Percentiles rank a stretch among this genome's conserved stretches.
phyloP scores from a whole-genome alignment of 2,113 vertebrate genomes.

The Mustelus asterias region DNA sequence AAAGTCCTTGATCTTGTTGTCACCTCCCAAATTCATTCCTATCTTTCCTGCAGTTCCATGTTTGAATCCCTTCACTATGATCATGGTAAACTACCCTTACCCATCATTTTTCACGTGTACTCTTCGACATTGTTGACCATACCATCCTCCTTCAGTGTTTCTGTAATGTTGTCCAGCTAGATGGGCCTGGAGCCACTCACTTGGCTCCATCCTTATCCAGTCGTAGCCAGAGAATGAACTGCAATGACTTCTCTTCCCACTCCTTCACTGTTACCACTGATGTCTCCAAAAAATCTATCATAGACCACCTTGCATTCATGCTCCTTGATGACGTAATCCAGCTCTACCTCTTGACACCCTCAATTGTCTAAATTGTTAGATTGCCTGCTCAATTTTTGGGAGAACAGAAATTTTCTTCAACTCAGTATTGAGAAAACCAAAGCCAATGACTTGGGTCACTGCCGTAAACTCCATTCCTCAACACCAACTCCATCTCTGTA shows the following conservation, averaged over 20 bases:
- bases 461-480: not conserved
- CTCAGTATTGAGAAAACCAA: not conserved
- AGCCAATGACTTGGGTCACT: not conserved
- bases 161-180: not conserved
- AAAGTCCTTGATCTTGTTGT: not conserved
- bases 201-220: not conserved
- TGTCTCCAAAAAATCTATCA: too few relatives aligned
- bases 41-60: not conserved
- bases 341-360: not conserved
- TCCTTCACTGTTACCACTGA: not conserved
- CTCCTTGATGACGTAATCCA: not conserved
- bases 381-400: too few relatives aligned
- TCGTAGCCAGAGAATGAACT: not conserved
- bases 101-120: not conserved
- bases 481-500: not conserved
- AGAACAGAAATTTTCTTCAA: too few relatives aligned
- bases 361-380: not conserved
- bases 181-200: not conserved
- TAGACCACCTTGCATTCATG: not conserved
- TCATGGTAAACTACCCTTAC: not conserved
- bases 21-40: not conserved
- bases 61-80: not conserved
- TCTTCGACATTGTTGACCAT: not conserved
- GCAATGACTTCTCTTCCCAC: not conserved
- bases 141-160: not conserved